A percentile compares a stretch with the other conserved stretches of the same genome.
Evolutionary conservation across 2,797 vertebrate species (phyloP).

Genomic region (Tiaroga cobitis): DNA sequence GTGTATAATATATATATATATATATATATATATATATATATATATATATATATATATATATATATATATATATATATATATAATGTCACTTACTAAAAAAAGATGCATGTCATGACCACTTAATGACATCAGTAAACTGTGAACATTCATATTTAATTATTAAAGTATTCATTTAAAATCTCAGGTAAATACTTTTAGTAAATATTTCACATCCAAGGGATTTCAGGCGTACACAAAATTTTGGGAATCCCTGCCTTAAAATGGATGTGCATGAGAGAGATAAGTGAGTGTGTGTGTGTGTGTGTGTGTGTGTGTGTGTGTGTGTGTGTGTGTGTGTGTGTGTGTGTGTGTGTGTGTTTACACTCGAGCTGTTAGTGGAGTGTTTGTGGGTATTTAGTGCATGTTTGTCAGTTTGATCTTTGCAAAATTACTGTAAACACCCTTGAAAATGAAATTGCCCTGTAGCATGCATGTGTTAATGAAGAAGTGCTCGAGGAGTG

Average conservation of each 20-base stretch:
- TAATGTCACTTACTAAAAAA: too few relatives aligned
- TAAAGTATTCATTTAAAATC: neutral
- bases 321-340: conserved; percentile 8
- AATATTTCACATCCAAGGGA: neutral
- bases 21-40: too few relatives aligned
- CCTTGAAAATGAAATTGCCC: conserved; percentile 25
- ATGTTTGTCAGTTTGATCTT: conserved; percentile 53
- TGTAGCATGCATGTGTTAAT: conserved; percentile 40
- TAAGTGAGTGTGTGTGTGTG: neutral
- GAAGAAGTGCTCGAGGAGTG: neutral
- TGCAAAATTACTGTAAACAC: conserved; percentile 42
- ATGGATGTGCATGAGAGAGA: neutral
- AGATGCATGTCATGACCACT: neutral
- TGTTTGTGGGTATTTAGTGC: conserved; percentile 23
- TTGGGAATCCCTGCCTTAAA: neutral
- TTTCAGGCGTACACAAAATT: neutral
- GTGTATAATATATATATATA: too few relatives aligned
- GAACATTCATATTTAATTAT: neutral
- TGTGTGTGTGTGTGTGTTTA: conserved; percentile 15
- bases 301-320: conserved; percentile 28
- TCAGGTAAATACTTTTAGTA: neutral
- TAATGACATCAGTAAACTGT: neutral
- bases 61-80: too few relatives aligned
- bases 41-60: too few relatives aligned
- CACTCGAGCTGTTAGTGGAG: neutral